phyloP scores from a whole-genome alignment of 2,888 invertebrate genomes.

The Stenodera caucasica region DNA sequence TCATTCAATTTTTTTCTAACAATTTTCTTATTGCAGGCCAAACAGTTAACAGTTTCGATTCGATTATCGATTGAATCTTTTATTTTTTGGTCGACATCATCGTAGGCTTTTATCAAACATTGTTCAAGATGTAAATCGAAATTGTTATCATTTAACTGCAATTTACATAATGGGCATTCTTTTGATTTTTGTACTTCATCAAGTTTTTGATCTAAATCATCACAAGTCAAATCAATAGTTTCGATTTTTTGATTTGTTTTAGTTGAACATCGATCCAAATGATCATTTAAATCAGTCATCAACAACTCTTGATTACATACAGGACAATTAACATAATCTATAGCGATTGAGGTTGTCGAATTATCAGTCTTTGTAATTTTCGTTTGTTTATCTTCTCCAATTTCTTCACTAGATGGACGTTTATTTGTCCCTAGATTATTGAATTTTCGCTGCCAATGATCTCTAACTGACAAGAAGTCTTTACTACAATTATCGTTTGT shows the following conservation, averaged over 20 bases:
- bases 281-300: slow-evolving; percentile 12
- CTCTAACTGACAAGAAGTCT: slow-evolving; percentile 48
- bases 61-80: slow-evolving; percentile 36
- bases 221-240: slow-evolving; percentile 16
- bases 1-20: slow-evolving; percentile 47
- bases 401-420: slow-evolving; percentile 18
- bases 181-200: slow-evolving; percentile 23
- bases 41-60: slow-evolving; percentile 44
- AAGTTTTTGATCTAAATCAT: slow-evolving; percentile 8
- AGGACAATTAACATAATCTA: slow-evolving; percentile 48
- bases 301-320: slow-evolving; percentile 47
- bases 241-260: slow-evolving; percentile 11
- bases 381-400: slow-evolving; percentile 15
- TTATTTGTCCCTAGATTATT: slow-evolving; percentile 22
- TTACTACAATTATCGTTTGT: slow-evolving; percentile 17
- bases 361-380: slow-evolving; percentile 20
- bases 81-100: slow-evolving; percentile 50
- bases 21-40: slow-evolving; percentile 53
- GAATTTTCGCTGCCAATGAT: slow-evolving; percentile 54
- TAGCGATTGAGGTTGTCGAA: not conserved
- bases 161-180: slow-evolving; percentile 59
- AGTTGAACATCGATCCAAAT: slow-evolving; percentile 18
- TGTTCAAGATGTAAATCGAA: slow-evolving; percentile 56
- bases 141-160: slow-evolving; percentile 45
- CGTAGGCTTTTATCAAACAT: slow-evolving; percentile 58